Conservation (phyloP, 2,113 vertebrate genomes). For the Chascanopsetta lugubris region DNA sequence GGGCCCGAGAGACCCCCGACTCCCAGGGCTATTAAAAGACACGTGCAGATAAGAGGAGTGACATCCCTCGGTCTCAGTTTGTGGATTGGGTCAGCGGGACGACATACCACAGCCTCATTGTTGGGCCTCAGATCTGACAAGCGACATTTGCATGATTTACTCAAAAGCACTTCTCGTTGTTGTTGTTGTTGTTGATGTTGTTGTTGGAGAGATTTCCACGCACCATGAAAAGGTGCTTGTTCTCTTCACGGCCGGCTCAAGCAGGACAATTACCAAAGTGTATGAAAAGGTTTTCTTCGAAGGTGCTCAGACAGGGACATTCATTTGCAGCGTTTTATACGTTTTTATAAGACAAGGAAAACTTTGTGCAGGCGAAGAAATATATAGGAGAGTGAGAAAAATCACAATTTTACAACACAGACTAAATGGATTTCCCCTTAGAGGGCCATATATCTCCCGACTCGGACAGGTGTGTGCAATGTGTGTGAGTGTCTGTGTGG, state of each 20-base stretch:
- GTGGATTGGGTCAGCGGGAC: constrained; percentile 23
- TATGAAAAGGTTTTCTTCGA: not conserved
- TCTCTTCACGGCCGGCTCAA: not conserved
- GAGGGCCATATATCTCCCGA: constrained; percentile 58
- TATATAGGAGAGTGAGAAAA: constrained; percentile 56
- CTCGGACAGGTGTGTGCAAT: constrained; percentile 63
- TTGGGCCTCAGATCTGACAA: not conserved
- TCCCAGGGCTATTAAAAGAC: constrained; percentile 66
- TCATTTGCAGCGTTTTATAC: constrained; percentile 23
- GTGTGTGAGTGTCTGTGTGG: constrained; percentile 40
- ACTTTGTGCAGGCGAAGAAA: constrained; percentile 36
- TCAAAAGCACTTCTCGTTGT: no score
- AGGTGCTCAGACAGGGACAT: not conserved
- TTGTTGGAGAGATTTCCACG: not conserved
- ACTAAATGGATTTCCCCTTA: constrained; percentile 65
- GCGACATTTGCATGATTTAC: not conserved
- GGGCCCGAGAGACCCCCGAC: constrained; percentile 45
- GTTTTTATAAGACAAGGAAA: constrained; percentile 47
- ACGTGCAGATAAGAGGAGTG: constrained; percentile 71
- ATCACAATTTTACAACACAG: constrained; percentile 66
- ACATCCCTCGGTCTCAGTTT: constrained; percentile 37
- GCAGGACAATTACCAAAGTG: not conserved
- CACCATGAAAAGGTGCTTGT: not conserved
- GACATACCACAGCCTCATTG: constrained; percentile 1
- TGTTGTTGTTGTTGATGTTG: no score